Percentiles rank a stretch among this genome's conserved stretches.
These are phyloP conservation scores for Tokudaia tokunoshimensis DNA, from an alignment of 2,797 vertebrate species.

Conservation along the genomic window DNA sequence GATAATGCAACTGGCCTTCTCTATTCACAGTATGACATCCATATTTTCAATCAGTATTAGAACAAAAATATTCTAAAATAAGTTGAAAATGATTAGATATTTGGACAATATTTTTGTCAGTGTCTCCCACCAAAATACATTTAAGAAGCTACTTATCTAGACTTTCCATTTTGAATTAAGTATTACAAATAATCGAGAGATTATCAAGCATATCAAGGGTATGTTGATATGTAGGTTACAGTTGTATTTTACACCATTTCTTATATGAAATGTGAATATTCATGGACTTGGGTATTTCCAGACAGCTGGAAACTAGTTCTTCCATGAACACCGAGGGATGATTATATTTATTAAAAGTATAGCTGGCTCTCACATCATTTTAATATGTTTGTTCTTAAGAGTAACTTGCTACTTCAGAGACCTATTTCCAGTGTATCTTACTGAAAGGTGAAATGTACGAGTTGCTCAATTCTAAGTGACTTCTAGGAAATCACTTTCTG, in stretches of 20 bases:
- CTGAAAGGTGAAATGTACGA: neutral
- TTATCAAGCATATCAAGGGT: neutral
- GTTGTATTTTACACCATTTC: neutral
- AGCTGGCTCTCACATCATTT: neutral
- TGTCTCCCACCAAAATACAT: neutral
- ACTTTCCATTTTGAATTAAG: neutral
- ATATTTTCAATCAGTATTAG: neutral
- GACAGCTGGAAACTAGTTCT: no score
- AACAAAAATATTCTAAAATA: neutral
- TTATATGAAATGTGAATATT: neutral
- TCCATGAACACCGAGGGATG: neutral
- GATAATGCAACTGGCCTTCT: neutral
- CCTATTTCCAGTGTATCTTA: neutral
- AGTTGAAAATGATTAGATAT: neutral
- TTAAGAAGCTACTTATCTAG: neutral
- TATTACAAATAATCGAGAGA: neutral
- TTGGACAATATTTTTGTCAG: neutral
- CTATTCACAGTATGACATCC: neutral
- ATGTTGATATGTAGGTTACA: neutral
- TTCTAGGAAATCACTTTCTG: neutral
- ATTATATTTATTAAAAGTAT: neutral
- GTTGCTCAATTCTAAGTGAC: neutral
- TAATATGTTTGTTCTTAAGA: conserved; percentile 16
- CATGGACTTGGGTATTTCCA: neutral
- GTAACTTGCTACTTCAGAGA: neutral